These are phyloP conservation scores for Pseudochromis fuscus DNA, from an alignment of 2,797 vertebrate species.

Conservation along the genomic window DNA sequence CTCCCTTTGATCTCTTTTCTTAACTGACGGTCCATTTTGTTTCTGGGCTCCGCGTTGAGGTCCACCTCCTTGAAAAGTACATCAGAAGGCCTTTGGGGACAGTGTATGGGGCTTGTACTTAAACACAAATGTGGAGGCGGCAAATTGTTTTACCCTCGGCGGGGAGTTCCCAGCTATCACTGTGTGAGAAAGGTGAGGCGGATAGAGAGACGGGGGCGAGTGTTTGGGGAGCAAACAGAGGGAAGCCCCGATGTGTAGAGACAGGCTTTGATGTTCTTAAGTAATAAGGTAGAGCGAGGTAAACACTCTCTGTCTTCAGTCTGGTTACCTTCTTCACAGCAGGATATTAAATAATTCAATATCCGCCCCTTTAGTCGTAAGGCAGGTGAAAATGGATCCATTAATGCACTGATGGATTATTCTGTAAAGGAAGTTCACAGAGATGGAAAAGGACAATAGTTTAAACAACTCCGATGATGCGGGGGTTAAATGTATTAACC, in stretches of 20 bases:
- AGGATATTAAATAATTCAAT: constrained; percentile 65
- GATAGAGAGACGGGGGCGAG: constrained; percentile 49
- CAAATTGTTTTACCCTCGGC: constrained; percentile 61
- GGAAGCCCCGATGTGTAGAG: constrained; percentile 43
- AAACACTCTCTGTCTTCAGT: constrained; percentile 58
- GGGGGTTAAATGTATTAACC: constrained; percentile 77
- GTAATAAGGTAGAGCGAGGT: constrained; percentile 63
- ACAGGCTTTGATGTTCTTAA: constrained; percentile 70
- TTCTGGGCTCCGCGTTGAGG: constrained; percentile 41
- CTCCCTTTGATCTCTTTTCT: constrained; percentile 66
- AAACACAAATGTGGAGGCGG: constrained; percentile 56
- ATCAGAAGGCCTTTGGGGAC: constrained; percentile 39
- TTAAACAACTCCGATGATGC: constrained; percentile 58
- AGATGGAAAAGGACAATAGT: constrained; percentile 41
- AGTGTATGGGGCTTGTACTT: constrained; percentile 23
- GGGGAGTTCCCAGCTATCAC: constrained; percentile 58
- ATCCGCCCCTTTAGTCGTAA: constrained; percentile 41
- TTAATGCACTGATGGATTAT: constrained; percentile 45
- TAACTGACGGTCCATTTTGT: constrained; percentile 68
- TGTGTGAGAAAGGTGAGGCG: constrained; percentile 50
- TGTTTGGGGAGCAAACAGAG: constrained; percentile 61
- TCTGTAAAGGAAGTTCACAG: constrained; percentile 37
- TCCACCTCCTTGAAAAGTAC: constrained; percentile 57
- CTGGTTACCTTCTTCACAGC: constrained; percentile 60
- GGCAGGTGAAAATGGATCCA: constrained; percentile 51